Evolutionary conservation across 2,888 invertebrate species (phyloP), one percentile per base, ranked within the genome.

Genomic region (Caradrina kadenii): DNA sequence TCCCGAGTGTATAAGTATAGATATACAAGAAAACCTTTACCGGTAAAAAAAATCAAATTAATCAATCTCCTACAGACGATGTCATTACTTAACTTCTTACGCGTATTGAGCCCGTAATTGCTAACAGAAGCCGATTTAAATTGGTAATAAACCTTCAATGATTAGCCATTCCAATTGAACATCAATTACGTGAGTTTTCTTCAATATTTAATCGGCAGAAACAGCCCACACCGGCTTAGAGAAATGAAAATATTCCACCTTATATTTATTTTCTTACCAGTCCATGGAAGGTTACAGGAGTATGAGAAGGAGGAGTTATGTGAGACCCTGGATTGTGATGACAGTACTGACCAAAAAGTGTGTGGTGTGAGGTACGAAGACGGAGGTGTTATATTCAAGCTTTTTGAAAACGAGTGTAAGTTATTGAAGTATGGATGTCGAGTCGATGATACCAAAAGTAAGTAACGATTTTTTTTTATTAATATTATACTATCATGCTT

Each of bases 351-450:
- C 2, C 56, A 58, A 0, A 71, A 63, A 39, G 92, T 92, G 0
- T 95, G 94, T 74, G 94, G 93, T 0, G 78, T 93, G 0, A 86
- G 88, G 19, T 79, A 82, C 2, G 88, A 90, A 50, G 84, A 84
- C 0, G 79, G 82, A 0, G 87, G 88, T 0, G 86, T 86, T 45
- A 80, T 82, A 0, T 67, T 93, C 10, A 92, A 84, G 69, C 15
- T 88, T n/a, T 95, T 94, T 79, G 79, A 88, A 26, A 92, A 88
- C 62, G 92, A 92, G 79, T 95, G 95, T 73, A 84, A 88, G 11
- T 76, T 95, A 48, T 60, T 93, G 31, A 87, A 88, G 60, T 91
- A 88, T 77, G 93, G 92, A 0, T 95, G 95, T 73, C 68, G 74
- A 26, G 91, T 89, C 13, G 80, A 84, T 2, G 83, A 86, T 7